Base-by-base conservation (phyloP, 2,888 invertebrate genomes). In the Acleris literana region DNA sequence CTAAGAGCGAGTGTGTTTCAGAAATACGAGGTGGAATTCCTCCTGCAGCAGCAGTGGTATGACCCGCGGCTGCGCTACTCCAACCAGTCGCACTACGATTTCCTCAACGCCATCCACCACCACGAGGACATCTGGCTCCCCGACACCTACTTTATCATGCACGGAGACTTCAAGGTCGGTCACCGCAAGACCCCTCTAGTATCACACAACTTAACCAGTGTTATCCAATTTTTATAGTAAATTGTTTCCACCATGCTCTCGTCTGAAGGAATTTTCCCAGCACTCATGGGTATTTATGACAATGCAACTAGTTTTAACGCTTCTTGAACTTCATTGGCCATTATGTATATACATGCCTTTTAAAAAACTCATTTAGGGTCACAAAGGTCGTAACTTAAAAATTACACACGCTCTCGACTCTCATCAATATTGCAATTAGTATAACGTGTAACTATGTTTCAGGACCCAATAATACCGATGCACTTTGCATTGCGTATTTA, bases 1-100 rank as follows among this genome's bases (percentile, higher is more conserved):
- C n/a, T 61, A 18, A 67, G 44, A 25, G 51, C 1, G 29, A 0
- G 51, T 68, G 69, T 67, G 74, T 93, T 93, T 16, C 94, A 98
- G 97, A 98, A 98, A 96, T 98, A 98, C 93, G 98, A 98, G 93
- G 97, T 98, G 83, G 98, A 98, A 90, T 98, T 98, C 89, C 94
- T 98, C 74, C 94, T 98, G 78, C 97, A 98, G 87, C 97, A 98
- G 88, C 97, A 97, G 93, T 98, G 98, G 98, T 96, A 95, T 90
- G 98, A 98, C 88, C 97, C 97, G 52, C 95, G 98, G 72, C 93
- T 98, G 77, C 95, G 96, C 76, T 97, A 97, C 93, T 96, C 96
- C 81, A 97, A 97, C 91, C 96, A 96, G 87, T 97, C 97, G 76
- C 95, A 95, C 81, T 97, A 96, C 93, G 96, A 96, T 82, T 97